Percentiles rank a stretch among this genome's conserved stretches.
These are phyloP conservation scores for Blennius ocellaris DNA, from an alignment of 2,113 vertebrate species.

Conservation along the genomic window DNA sequence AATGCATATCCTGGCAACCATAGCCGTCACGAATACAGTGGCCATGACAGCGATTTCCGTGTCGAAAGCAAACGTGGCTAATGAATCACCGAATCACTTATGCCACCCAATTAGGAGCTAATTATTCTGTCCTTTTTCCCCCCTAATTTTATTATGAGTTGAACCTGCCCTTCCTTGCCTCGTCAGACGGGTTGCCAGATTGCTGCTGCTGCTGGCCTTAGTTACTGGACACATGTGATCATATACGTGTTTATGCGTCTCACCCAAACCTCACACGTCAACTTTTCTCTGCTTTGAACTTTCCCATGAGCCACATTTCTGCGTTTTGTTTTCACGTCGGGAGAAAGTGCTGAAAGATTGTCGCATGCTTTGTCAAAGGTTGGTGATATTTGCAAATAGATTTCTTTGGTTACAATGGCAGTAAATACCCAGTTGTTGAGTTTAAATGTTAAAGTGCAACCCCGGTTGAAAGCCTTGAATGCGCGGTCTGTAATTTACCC, in stretches of 20 bases:
- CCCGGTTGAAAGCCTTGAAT: neutral
- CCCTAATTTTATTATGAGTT: constrained; percentile 17
- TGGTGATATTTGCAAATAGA: neutral
- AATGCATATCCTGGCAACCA: constrained; percentile 30
- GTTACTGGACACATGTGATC: constrained; percentile 7
- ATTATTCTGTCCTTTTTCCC: constrained; percentile 46
- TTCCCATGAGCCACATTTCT: no score
- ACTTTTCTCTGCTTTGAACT: no score
- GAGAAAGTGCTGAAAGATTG: neutral
- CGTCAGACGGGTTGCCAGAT: constrained; percentile 8
- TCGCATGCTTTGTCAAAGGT: neutral
- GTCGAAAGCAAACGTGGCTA: constrained; percentile 18
- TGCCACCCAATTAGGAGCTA: constrained; percentile 49
- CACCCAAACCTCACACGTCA: no score
- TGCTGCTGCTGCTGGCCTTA: constrained; percentile 4
- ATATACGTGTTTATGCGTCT: neutral
- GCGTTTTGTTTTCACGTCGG: neutral
- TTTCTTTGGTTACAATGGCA: neutral
- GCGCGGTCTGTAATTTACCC: neutral
- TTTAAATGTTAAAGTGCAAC: constrained; percentile 17
- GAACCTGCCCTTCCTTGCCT: neutral
- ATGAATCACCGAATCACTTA: constrained; percentile 44
- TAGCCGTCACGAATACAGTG: constrained; percentile 17
- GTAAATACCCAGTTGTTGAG: constrained; percentile 8
- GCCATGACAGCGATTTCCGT: constrained; percentile 8